Percentiles rank a stretch among this genome's conserved stretches.
phyloP scores from a whole-genome alignment of 2,797 vertebrate species.

The Xenopus petersii region DNA sequence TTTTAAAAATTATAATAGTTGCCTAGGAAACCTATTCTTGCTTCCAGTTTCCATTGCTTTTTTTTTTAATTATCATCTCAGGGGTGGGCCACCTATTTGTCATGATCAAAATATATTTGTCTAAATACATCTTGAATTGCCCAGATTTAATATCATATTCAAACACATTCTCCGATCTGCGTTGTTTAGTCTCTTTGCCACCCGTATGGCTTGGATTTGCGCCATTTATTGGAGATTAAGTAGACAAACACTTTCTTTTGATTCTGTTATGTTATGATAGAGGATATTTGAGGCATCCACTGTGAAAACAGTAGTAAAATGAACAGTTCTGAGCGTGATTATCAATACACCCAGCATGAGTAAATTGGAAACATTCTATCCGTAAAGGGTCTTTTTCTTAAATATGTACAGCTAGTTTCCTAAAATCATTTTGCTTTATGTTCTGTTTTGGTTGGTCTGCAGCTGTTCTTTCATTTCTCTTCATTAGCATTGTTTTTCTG shows the following conservation, averaged over 20 bases:
- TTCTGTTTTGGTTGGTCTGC: constrained; percentile 10
- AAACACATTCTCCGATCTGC: too few species aligned
- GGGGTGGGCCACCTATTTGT: too few species aligned
- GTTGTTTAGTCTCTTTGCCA: too few species aligned
- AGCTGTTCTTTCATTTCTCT: constrained; percentile 24
- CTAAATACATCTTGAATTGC: too few species aligned
- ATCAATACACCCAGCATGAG: constrained; percentile 12
- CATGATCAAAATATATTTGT: too few species aligned
- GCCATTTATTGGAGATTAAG: too few species aligned
- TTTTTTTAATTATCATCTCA: too few species aligned
- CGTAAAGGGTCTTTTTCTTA: constrained; percentile 36
- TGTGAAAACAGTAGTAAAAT: constrained; percentile 17
- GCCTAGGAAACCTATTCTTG: too few species aligned
- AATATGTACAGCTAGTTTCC: constrained; percentile 33
- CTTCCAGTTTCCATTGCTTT: too few species aligned
- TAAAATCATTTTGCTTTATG: constrained; percentile 32
- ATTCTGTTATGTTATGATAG: not conserved
- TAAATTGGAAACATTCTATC: constrained; percentile 28
- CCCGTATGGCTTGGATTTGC: too few species aligned
- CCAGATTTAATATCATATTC: too few species aligned
- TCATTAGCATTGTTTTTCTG: constrained; percentile 26
- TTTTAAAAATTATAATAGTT: too few species aligned
- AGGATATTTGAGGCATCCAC: constrained; percentile 1
- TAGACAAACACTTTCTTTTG: not conserved
- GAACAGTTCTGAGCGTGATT: constrained; percentile 26